Conservation (phyloP, 2,113 vertebrate genomes). For the Phyllostomus discolor region DNA sequence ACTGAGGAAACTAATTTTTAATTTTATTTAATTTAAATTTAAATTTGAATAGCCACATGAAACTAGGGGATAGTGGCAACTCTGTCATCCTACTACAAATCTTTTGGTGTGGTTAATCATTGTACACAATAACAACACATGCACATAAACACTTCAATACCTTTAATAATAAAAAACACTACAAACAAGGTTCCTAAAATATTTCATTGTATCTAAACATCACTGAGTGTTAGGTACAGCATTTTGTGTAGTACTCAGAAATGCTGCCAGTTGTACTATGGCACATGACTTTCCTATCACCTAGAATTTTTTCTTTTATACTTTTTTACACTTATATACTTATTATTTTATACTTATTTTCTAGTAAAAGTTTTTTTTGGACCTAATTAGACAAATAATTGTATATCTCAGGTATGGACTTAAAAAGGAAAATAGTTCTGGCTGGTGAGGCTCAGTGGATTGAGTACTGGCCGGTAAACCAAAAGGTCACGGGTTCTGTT, state of each 20-base stretch:
- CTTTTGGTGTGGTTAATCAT: not conserved
- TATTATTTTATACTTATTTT: too few relatives aligned
- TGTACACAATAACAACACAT: not conserved
- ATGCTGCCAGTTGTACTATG: not conserved
- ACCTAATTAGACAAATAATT: not conserved
- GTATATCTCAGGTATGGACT: not conserved
- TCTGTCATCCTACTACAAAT: not conserved
- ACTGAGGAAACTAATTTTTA: not conserved
- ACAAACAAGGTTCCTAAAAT: not conserved
- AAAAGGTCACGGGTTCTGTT: too few relatives aligned
- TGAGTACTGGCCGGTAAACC: too few relatives aligned
- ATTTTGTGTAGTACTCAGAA: not conserved
- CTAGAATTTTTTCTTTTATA: not conserved
- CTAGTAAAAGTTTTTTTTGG: conserved; percentile 7
- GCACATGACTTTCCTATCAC: not conserved
- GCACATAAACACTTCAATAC: not conserved
- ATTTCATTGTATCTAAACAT: not conserved
- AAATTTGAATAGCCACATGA: not conserved
- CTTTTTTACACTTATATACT: not conserved
- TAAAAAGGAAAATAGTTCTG: not conserved
- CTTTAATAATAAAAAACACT: not conserved
- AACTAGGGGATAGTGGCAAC: not conserved
- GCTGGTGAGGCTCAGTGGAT: too few relatives aligned
- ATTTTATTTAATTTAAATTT: not conserved
- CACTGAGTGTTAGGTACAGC: not conserved